phyloP scores from a whole-genome alignment of 2,888 invertebrate genomes.

The Alsophila aescularia region DNA sequence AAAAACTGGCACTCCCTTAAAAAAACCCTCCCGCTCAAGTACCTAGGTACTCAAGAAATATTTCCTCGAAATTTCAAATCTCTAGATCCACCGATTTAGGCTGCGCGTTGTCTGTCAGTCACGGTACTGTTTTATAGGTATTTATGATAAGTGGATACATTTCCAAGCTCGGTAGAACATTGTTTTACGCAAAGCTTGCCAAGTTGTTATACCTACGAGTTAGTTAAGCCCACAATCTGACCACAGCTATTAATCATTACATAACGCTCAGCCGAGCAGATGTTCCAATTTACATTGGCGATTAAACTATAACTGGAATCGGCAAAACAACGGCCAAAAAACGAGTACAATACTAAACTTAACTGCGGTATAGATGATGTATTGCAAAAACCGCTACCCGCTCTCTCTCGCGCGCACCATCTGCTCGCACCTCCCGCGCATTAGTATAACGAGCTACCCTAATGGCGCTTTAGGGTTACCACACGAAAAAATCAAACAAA shows the following conservation, averaged over 20 bases:
- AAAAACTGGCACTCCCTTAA: too few species aligned
- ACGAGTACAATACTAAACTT: constrained; percentile 51
- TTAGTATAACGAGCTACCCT: constrained; percentile 81
- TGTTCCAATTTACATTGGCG: constrained; percentile 39
- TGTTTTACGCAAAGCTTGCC: background rate
- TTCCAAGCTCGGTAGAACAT: background rate
- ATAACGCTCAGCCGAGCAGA: constrained; percentile 10
- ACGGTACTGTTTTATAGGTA: too few species aligned
- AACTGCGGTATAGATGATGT: constrained; percentile 69
- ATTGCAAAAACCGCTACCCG: constrained; percentile 69
- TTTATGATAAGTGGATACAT: too few species aligned
- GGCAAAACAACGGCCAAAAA: constrained; percentile 37
- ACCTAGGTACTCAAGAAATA: too few species aligned
- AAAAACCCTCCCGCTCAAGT: too few species aligned
- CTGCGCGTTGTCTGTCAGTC: too few species aligned
- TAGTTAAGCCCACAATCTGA: constrained; percentile 6
- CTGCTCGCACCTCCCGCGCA: constrained; percentile 77
- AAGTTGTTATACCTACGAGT: constrained; percentile 9
- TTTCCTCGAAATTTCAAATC: too few species aligned
- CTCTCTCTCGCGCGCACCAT: constrained; percentile 60
- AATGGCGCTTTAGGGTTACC: constrained; percentile 76
- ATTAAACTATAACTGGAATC: constrained; percentile 42
- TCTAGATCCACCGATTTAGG: too few species aligned
- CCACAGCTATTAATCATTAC: constrained; percentile 17
- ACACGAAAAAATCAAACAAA: constrained; percentile 71